Evolutionary conservation across 2,113 vertebrate genomes (phyloP).

Genomic region (Gopherus flavomarginatus): DNA sequence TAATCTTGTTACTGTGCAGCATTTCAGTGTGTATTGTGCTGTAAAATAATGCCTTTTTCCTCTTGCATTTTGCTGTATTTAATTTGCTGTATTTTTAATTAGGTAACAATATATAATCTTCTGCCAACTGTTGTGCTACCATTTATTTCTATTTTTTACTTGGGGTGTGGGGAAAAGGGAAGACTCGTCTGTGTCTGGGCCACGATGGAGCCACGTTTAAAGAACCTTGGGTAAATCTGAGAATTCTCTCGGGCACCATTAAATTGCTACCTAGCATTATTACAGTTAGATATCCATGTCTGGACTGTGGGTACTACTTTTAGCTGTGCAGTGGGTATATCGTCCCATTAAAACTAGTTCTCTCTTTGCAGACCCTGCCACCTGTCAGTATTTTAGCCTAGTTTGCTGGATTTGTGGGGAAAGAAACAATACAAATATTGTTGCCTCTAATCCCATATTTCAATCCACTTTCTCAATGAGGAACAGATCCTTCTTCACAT

Average conservation of each 20-base stretch:
- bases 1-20: constrained; percentile 57
- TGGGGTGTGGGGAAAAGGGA: constrained; percentile 4
- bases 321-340: not conserved
- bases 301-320: not conserved
- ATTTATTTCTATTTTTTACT: constrained; percentile 49
- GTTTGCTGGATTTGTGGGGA: not conserved
- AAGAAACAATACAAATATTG: not conserved
- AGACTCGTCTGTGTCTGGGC: not conserved
- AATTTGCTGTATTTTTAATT: constrained; percentile 71
- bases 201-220: not conserved
- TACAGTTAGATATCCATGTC: fast-evolving
- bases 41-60: constrained; percentile 53
- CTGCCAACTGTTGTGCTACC: constrained; percentile 52
- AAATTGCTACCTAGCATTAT: not conserved
- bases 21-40: constrained; percentile 69
- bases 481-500: fast-evolving
- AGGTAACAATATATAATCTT: constrained; percentile 64
- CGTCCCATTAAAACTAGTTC: not conserved
- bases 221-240: not conserved
- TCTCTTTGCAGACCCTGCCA: constrained; percentile 8
- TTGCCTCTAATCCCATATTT: not conserved
- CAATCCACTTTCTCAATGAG: not conserved
- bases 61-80: constrained; percentile 64
- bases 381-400: not conserved
- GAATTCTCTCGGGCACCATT: not conserved